Percentiles rank a stretch among this genome's conserved stretches.
These are phyloP conservation scores for Gymnothorax javanicus DNA, from an alignment of 2,797 vertebrate genomes.

Conservation along the genomic window DNA sequence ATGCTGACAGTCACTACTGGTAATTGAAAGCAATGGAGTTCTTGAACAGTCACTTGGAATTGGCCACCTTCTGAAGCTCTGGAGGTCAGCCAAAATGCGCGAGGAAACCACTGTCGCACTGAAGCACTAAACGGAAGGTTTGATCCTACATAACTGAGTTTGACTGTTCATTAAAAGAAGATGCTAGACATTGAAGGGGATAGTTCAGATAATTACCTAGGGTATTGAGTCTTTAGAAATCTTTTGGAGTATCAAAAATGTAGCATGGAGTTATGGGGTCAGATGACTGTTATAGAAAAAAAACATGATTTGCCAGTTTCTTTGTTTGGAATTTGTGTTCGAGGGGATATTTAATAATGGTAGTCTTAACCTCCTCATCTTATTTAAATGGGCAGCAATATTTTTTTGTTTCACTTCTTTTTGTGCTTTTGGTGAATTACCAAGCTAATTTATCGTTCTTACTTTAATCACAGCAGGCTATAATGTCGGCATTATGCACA, in stretches of 20 bases:
- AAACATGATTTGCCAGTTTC: conserved; percentile 17
- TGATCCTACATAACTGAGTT: conserved; percentile 10
- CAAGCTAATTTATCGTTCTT: neutral
- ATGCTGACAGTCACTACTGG: no score
- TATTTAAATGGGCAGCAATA: neutral
- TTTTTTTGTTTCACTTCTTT: neutral
- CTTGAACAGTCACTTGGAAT: neutral
- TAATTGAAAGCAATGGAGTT: neutral
- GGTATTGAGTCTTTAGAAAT: conserved; percentile 7
- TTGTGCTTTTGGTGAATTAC: neutral
- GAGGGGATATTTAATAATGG: conserved; percentile 13
- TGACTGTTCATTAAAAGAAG: conserved; percentile 25
- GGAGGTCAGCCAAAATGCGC: neutral
- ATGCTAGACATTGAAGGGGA: conserved; percentile 4
- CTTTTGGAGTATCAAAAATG: conserved; percentile 31
- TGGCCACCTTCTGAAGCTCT: neutral
- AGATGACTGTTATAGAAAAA: conserved; percentile 19
- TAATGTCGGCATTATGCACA: neutral
- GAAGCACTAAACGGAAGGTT: conserved; percentile 21
- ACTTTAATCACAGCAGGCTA: neutral
- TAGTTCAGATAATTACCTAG: neutral
- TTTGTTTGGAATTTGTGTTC: neutral
- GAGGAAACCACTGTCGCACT: neutral
- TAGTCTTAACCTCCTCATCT: neutral
- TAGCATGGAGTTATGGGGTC: conserved; percentile 31